Evolutionary conservation across 2,113 vertebrate genomes (phyloP), one percentile per base, ranked within the genome.

Genomic region (Cavia aperea): DNA sequence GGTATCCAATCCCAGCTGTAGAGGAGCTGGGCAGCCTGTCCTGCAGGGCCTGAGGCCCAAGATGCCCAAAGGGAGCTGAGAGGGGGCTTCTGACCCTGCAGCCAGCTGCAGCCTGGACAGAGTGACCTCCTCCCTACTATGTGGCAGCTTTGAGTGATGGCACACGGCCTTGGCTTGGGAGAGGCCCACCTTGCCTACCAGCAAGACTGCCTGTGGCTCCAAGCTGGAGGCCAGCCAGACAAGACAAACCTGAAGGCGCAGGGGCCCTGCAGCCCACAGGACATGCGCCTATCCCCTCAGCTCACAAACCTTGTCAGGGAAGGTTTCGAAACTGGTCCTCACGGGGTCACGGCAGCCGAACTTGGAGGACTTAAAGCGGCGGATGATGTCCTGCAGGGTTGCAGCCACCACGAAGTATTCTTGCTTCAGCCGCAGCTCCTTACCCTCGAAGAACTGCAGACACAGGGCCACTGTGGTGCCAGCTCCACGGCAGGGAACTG

Each of bases 351-450:
- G 96, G 95, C 98, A 99, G 93, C 98, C 98, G 0, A 98, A 98
- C 88, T 98, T 99, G 92, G 98, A 99, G 9, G 98, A 98, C 96
- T 98, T 99, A 89, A 98, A 99, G 90, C 98, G 98, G 11, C 98
- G 97, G 93, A 99, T 98, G 96, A 99, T 98, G 95, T 99, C 98
- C 92, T 99, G 98, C 12, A 98, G 97, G 7, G 98, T 98, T 81
- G 98, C 98, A 0, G 98, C 98, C 88, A 99, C 98, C 92, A 98
- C 98, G 4, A 99, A 98, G 96, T 98, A 98, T 88, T 99, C 98
- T 97, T 99, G 98, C 84, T 98, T 99, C 94, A 99, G 96, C n/a
- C 98, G 97, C 70, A 99, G 96, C 97, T 99, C 98, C 96, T 99
- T 99, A 26, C 98, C 98, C 97, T 99, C 98, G 0, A 99, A 99